A percentile compares a stretch with the other conserved stretches of the same genome.
phyloP scores from a whole-genome alignment of 2,888 invertebrate genomes.

The Dorcus hopei region DNA sequence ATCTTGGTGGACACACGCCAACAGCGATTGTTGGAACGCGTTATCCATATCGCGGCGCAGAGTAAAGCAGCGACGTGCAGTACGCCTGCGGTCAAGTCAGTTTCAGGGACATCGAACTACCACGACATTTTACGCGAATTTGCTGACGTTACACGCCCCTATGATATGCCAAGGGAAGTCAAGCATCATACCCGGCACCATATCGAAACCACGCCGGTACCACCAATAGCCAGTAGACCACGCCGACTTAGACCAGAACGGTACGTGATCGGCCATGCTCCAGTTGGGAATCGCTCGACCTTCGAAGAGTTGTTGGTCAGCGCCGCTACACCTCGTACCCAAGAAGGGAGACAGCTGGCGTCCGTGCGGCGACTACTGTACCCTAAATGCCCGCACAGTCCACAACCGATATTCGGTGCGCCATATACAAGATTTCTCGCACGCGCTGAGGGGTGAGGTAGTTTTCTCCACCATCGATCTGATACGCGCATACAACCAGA shows the following conservation, averaged over 20 bases:
- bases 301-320: constrained; percentile 28
- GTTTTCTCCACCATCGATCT: neutral
- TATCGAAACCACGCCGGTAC: too few species aligned
- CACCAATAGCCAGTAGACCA: constrained; percentile 16
- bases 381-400: constrained; percentile 22
- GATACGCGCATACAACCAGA: too few species aligned
- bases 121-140: too few species aligned
- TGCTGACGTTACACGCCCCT: too few species aligned
- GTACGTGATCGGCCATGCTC: constrained; percentile 22
- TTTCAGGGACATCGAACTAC: too few species aligned
- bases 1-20: too few species aligned
- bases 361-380: constrained; percentile 29
- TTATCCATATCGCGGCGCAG: too few species aligned
- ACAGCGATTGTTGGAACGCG: too few species aligned
- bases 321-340: constrained; percentile 31
- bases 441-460: neutral
- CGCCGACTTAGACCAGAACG: constrained; percentile 33
- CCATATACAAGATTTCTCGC: constrained; percentile 25
- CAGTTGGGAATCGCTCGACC: constrained; percentile 29
- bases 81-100: too few species aligned
- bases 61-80: too few species aligned
- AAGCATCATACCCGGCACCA: too few species aligned
- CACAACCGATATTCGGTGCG: constrained; percentile 25
- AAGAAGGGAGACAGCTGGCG: constrained; percentile 26
- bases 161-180: too few species aligned